These are phyloP conservation scores for Hydra vulgaris DNA, from an alignment of 30 jellyfish, hydroid and myxozoan genomes.

Conservation along the genomic window DNA sequence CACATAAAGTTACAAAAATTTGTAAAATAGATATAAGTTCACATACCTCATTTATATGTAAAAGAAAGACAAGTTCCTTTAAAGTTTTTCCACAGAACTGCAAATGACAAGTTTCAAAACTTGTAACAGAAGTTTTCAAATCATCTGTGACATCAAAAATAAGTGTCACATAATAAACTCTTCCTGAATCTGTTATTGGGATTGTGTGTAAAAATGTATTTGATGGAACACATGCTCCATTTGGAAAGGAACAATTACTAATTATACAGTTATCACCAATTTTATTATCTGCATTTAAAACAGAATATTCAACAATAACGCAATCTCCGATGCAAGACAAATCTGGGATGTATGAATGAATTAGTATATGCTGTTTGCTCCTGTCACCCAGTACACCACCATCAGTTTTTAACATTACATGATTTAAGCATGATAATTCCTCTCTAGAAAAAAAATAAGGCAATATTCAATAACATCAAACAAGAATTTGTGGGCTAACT, in stretches of 20 bases:
- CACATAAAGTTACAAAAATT: not conserved
- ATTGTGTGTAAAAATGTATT: conserved; percentile 70
- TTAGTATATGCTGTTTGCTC: not conserved
- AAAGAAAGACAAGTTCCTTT: conserved; percentile 32
- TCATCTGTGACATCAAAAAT: conserved; percentile 62
- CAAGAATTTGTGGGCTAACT: too few species aligned
- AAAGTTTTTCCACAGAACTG: conserved; percentile 28
- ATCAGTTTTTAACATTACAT: conserved; percentile 14
- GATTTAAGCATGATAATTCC: conserved; percentile 23
- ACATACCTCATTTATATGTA: conserved; percentile 39
- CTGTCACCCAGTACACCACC: too few species aligned
- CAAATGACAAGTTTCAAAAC: conserved; percentile 21
- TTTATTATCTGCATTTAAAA: conserved; percentile 34
- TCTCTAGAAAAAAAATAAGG: conserved; percentile 25
- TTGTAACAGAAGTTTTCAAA: conserved; percentile 44
- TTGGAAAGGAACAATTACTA: conserved; percentile 53
- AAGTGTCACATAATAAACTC: conserved; percentile 48
- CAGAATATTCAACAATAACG: conserved; percentile 60
- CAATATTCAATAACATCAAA: too few species aligned
- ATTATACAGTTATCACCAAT: conserved; percentile 56
- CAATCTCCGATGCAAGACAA: conserved; percentile 33
- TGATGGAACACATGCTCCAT: conserved; percentile 43
- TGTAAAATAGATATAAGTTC: not conserved
- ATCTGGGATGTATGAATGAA: conserved; percentile 40
- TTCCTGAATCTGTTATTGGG: conserved; percentile 25